Conservation (phyloP, 2,113 vertebrate genomes). For the Ochotona curzoniae region DNA sequence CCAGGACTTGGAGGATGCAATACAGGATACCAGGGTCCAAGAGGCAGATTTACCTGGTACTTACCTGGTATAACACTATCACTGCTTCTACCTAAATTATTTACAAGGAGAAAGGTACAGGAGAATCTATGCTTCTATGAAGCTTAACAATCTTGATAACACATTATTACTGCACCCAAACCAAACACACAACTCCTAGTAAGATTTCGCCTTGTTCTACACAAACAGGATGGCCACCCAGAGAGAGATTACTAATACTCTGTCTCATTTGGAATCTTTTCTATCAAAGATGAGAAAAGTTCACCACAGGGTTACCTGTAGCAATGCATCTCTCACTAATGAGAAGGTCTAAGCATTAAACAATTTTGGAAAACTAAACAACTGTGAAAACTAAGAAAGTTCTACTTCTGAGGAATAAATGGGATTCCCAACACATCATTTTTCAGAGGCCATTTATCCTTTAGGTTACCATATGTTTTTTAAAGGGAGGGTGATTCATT, state of each 20-base stretch:
- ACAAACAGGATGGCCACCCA: slow-evolving; percentile 2
- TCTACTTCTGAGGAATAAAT: neutral
- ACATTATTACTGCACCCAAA: neutral
- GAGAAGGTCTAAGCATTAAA: slow-evolving; percentile 12
- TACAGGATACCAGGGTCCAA: too few relatives aligned
- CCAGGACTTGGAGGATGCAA: too few relatives aligned
- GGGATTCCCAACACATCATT: neutral
- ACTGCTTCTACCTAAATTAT: slow-evolving; percentile 19
- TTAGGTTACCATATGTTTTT: too few relatives aligned
- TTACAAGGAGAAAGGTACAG: neutral
- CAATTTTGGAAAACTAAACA: neutral
- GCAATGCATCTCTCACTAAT: slow-evolving; percentile 23
- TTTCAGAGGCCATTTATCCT: neutral
- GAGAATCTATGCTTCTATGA: neutral
- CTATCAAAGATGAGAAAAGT: slow-evolving; percentile 12
- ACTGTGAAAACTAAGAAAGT: neutral
- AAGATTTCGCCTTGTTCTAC: slow-evolving; percentile 2
- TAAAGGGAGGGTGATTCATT: too few relatives aligned
- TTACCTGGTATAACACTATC: too few relatives aligned
- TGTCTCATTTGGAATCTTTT: slow-evolving; percentile 12
- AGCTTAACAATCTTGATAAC: neutral
- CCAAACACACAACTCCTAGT: slow-evolving; percentile 26
- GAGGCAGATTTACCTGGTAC: too few relatives aligned
- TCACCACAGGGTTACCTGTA: neutral
- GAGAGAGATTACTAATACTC: neutral